Base-by-base conservation (phyloP, 2,113 vertebrate species). In the Chaetodon auriga region DNA sequence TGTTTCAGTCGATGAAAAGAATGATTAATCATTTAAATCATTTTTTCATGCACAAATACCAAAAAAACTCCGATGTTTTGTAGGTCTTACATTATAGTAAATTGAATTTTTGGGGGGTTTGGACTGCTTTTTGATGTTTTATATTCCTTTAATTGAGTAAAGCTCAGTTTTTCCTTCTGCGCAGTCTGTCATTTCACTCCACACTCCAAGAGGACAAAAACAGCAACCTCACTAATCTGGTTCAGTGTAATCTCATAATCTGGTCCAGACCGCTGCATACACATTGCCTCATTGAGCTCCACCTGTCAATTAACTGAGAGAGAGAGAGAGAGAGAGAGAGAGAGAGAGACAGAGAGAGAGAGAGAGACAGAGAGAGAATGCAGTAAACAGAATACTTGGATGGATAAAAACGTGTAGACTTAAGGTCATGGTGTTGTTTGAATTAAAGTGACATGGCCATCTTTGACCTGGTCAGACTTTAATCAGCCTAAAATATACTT, bases 161-260 rank as follows among this genome's bases (percentile, higher is more conserved):
- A 15, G 8, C 38, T 23, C 25, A 65, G 18, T 15, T 68, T 81
- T 72, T 75, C n/a, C n/a, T 62, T 75, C 1, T 65, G 36, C 30
- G 66, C 18, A 60, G 63, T 77, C n/a, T 53, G 36, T 66, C 49
- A 46, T 80, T 80, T 81, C 66, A 41, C 45, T 84, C 35, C 54
- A 66, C 71, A 81, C 74, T 81, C 48, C 71, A 80, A 11, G 46
- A 16, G 70, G 75, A 64, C 80, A 58, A 83, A 83, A 81, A 78
- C 23, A 45, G 58, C 21, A 30, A 80, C 82, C 55, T 75, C 64
- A 71, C 73, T 89, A 90, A 93, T 92, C 89, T 86, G 75, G 60
- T 81, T 61, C 58, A 10, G 68, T 71, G 49, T 91, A 90, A 93
- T 90, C 90, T 86, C 78, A 83, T 93, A 91, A 93, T 89, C 87